These are phyloP conservation scores for Sula dactylatra DNA, from an alignment of 2,113 vertebrate genomes.

Conservation along the genomic window DNA sequence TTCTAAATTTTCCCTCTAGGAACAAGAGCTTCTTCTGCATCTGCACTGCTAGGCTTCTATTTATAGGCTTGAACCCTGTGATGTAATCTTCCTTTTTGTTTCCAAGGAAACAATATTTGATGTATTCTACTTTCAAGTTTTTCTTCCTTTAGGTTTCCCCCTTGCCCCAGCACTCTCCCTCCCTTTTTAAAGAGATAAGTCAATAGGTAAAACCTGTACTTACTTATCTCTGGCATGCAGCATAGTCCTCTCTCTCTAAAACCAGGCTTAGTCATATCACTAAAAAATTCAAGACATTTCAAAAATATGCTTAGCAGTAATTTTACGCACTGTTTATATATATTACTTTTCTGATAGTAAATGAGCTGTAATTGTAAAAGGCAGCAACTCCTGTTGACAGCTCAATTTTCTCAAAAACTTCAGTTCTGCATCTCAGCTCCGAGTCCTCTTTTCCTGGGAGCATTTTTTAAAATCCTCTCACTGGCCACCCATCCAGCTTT, in stretches of 20 bases:
- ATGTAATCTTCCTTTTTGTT: slow-evolving; percentile 61
- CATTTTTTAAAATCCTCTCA: neutral
- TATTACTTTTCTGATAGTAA: neutral
- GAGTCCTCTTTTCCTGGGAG: neutral
- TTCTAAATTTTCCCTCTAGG: slow-evolving; percentile 16
- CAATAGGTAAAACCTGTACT: neutral
- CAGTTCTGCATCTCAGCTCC: neutral
- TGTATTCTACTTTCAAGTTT: slow-evolving; percentile 16
- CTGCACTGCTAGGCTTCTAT: slow-evolving; percentile 9
- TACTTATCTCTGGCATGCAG: neutral
- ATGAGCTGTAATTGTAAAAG: neutral
- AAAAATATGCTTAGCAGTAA: neutral
- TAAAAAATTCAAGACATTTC: neutral
- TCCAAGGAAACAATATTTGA: slow-evolving; percentile 60
- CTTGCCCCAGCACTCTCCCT: neutral
- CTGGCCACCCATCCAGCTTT: neutral
- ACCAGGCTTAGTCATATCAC: neutral
- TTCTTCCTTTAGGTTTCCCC: neutral
- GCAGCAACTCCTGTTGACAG: neutral
- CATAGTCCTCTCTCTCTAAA: neutral
- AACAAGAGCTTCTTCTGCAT: slow-evolving; percentile 2
- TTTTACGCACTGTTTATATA: neutral
- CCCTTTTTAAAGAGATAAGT: neutral
- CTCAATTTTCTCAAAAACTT: neutral
- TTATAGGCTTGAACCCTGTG: slow-evolving; percentile 38